Evolutionary conservation across 2,888 invertebrate genomes (phyloP).

Genomic region (Hymenopus coronatus): DNA sequence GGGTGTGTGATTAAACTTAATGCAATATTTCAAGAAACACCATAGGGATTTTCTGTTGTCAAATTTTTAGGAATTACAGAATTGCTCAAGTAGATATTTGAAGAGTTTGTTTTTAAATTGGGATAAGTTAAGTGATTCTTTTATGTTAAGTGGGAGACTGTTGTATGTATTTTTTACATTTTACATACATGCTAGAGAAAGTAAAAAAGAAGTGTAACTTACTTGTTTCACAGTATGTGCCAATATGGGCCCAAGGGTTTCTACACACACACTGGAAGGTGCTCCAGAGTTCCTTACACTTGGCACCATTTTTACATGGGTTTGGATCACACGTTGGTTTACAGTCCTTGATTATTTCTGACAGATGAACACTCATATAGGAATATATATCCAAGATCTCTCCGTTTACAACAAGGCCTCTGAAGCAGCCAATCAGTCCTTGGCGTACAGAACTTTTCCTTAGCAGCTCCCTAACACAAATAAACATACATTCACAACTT

Average conservation of each 20-base stretch:
- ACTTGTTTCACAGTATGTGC: conserved; percentile 89
- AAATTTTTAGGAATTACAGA: no score
- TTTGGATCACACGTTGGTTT: conserved; percentile 92
- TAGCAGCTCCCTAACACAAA: conserved; percentile 64
- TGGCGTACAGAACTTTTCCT: conserved; percentile 80
- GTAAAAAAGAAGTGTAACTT: conserved; percentile 52
- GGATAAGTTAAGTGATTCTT: no score
- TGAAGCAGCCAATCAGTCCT: conserved; percentile 90
- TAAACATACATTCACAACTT: no score
- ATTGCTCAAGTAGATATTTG: no score
- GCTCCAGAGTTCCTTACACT: conserved; percentile 89
- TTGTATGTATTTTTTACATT: no score
- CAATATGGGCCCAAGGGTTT: conserved; percentile 90
- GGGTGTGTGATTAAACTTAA: no score
- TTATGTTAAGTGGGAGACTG: no score
- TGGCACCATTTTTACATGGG: conserved; percentile 88
- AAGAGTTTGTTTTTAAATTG: no score
- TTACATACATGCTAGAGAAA: no score
- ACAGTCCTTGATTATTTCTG: conserved; percentile 90
- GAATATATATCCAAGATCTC: conserved; percentile 88
- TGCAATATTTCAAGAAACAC: no score
- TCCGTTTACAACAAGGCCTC: conserved; percentile 88
- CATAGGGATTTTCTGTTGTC: no score
- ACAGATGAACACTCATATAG: conserved; percentile 87
- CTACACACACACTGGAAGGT: conserved; percentile 89